phyloP scores from a whole-genome alignment of 1,140 invertebrate species.

The Aphaenogaster rudis region DNA sequence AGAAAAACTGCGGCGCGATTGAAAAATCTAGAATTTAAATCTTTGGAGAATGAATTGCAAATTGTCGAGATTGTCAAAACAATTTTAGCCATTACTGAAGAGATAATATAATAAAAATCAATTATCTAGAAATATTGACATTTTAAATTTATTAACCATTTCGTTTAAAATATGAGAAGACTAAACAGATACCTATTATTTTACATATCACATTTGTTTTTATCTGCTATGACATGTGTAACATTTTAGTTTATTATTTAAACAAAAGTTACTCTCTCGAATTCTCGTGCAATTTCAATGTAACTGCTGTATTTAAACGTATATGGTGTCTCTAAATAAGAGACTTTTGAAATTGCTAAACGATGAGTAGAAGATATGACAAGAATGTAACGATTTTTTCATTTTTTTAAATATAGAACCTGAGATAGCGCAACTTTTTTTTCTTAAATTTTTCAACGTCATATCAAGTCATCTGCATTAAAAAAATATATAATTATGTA shows the following conservation, averaged over 20 bases:
- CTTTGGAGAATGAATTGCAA: not conserved
- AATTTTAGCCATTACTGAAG: not conserved
- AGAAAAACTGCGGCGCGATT: not conserved
- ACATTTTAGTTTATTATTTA: constrained; percentile 4
- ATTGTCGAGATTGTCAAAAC: not conserved
- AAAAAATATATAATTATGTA: no score
- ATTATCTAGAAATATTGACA: not conserved
- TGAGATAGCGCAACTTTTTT: not conserved
- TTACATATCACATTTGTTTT: not conserved
- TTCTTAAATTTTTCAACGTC: not conserved
- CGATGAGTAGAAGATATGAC: not conserved
- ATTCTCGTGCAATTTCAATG: no score
- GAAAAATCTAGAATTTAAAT: not conserved
- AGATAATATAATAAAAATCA: constrained; percentile 2
- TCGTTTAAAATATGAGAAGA: not conserved
- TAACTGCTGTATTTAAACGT: no score
- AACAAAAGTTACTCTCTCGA: not conserved
- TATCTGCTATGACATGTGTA: not conserved
- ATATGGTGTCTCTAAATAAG: no score
- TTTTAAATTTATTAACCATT: not conserved
- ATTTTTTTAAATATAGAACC: not conserved
- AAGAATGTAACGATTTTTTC: not conserved
- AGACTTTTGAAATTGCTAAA: not conserved
- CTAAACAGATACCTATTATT: not conserved
- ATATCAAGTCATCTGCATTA: not conserved